Conservation (phyloP, 2,797 vertebrate genomes). For the Pempheris klunzingeri region DNA sequence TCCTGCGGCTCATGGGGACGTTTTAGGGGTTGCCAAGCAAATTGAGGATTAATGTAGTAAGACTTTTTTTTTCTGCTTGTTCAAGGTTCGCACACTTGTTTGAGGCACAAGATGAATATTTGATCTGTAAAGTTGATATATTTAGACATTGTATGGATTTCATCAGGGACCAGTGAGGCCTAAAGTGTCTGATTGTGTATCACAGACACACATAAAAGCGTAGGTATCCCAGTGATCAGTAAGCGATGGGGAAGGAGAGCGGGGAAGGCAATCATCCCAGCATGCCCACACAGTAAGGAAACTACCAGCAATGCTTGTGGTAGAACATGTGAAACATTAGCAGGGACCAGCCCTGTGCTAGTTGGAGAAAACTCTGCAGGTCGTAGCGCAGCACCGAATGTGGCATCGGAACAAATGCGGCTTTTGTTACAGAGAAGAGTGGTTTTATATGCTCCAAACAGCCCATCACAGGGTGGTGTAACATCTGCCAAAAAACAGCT, state of each 20-base stretch:
- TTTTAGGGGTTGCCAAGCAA: neutral
- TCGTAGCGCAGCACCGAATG: neutral
- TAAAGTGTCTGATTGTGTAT: constrained; percentile 8
- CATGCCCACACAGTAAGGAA: constrained; percentile 32
- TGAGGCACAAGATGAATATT: neutral
- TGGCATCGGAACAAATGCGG: constrained; percentile 3
- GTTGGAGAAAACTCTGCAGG: neutral
- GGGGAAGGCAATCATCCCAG: constrained; percentile 26
- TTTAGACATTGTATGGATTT: neutral
- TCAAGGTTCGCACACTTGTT: neutral
- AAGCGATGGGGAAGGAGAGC: constrained; percentile 14
- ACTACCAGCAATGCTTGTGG: constrained; percentile 7
- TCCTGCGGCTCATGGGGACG: neutral
- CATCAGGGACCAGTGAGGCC: neutral
- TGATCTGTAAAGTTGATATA: neutral
- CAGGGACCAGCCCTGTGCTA: constrained; percentile 1
- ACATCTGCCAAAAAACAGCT: constrained; percentile 29
- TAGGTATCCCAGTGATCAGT: neutral
- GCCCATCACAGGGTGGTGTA: neutral
- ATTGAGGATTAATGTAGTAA: neutral
- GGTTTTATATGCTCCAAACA: too few relatives aligned
- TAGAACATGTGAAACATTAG: constrained; percentile 27
- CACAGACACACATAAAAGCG: constrained; percentile 6
- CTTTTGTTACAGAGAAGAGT: too few relatives aligned
- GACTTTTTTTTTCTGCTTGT: neutral